phyloP scores from a whole-genome alignment of 2,113 vertebrate species.

The Anolis carolinensis region DNA sequence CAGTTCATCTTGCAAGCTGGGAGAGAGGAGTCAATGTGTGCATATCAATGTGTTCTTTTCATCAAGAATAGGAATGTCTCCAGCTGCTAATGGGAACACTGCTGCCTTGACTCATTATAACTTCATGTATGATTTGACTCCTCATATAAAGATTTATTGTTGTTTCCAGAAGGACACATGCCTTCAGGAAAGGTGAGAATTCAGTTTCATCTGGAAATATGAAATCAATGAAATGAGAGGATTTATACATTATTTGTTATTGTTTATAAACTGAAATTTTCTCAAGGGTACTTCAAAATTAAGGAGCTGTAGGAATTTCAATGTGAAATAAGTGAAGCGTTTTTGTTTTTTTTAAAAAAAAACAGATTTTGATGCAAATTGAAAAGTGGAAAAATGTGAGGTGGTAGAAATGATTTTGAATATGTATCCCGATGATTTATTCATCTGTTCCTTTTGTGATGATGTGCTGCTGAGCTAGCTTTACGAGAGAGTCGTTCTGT shows the following conservation, averaged over 20 bases:
- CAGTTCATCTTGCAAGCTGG: too few species aligned
- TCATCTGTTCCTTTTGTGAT: constrained; percentile 51
- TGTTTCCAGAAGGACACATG: background rate
- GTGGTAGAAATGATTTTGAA: constrained; percentile 23
- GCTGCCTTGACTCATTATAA: background rate
- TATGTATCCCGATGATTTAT: constrained; percentile 57
- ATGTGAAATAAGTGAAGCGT: constrained; percentile 1
- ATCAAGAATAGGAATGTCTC: too few species aligned
- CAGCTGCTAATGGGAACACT: too few species aligned
- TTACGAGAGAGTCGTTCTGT: constrained; percentile 33
- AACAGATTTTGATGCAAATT: constrained; percentile 6
- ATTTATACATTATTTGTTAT: background rate
- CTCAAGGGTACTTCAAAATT: background rate
- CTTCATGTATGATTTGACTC: background rate
- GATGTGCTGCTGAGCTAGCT: constrained; percentile 35
- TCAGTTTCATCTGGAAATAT: background rate
- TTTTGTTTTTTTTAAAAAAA: too few species aligned
- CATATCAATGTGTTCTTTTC: too few species aligned
- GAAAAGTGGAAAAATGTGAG: background rate
- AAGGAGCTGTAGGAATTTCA: background rate
- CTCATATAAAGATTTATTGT: background rate
- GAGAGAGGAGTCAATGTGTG: too few species aligned
- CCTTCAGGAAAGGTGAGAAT: background rate
- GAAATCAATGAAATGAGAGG: background rate
- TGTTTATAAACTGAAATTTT: background rate